Percentiles rank a stretch among this genome's conserved stretches.
phyloP scores from a whole-genome alignment of 1,140 invertebrate species.

The Melanaphis sacchari region DNA sequence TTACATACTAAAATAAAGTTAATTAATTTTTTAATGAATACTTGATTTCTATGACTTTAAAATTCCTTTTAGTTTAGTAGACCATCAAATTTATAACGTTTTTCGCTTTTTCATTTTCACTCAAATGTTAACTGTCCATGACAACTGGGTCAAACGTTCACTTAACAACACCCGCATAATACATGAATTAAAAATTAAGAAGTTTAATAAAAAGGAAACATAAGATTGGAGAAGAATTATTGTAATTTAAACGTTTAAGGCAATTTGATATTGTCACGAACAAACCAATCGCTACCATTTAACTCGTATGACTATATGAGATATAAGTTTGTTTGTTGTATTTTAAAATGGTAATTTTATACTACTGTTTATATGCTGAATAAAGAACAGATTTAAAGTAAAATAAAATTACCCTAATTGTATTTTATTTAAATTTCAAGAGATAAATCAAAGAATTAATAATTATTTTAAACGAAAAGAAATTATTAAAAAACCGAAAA shows the following conservation, averaged over 20 bases:
- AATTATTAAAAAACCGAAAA: too few relatives aligned
- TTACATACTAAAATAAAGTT: background rate
- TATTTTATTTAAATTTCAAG: background rate
- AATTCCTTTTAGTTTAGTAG: constrained; percentile 46
- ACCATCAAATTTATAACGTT: constrained; percentile 41
- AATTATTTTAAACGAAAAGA: background rate
- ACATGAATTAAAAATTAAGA: constrained; percentile 39
- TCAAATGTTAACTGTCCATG: constrained; percentile 48
- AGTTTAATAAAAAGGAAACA: constrained; percentile 49
- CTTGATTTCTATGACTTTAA: background rate
- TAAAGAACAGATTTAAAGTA: background rate
- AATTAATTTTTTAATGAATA: constrained; percentile 26
- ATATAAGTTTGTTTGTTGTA: background rate
- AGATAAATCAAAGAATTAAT: background rate
- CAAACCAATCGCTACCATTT: background rate
- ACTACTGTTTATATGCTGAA: background rate
- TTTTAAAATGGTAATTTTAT: background rate
- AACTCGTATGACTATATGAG: background rate
- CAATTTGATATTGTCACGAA: constrained; percentile 21
- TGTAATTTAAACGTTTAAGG: background rate
- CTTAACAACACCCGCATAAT: constrained; percentile 45
- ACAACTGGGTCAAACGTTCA: constrained; percentile 51
- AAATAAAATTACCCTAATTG: background rate
- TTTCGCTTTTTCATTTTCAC: constrained; percentile 57
- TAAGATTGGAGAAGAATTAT: constrained; percentile 18